phyloP scores from a whole-genome alignment of 2,888 invertebrate species.

The Pterostichus madidus region DNA sequence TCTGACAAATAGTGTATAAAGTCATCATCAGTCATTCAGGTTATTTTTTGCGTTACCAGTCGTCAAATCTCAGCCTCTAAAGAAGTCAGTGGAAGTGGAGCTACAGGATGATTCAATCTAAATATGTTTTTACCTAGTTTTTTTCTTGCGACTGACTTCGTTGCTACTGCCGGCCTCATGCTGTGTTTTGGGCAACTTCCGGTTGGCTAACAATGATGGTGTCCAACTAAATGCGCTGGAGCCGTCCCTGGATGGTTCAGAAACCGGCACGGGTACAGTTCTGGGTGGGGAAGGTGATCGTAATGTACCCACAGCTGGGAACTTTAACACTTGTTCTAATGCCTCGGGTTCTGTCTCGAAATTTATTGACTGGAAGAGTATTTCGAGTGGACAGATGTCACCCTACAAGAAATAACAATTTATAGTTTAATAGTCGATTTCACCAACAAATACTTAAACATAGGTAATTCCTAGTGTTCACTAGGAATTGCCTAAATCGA shows the following conservation, averaged over 20 bases:
- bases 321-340: conserved; percentile 23
- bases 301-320: conserved; percentile 22
- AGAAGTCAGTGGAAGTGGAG: neutral
- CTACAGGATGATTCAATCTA: conserved; percentile 49
- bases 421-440: too few relatives aligned
- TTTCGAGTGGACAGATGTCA: conserved; percentile 62
- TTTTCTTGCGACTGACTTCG: neutral
- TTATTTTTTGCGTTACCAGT: too few relatives aligned
- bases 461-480: too few relatives aligned
- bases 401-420: too few relatives aligned
- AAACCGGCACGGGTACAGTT: conserved; percentile 57
- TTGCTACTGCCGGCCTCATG: neutral
- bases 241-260: conserved; percentile 50
- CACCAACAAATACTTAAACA: too few relatives aligned
- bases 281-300: conserved; percentile 65
- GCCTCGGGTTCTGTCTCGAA: conserved; percentile 52
- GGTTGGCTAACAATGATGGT: conserved; percentile 62
- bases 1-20: too few relatives aligned
- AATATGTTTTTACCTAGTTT: neutral
- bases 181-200: conserved; percentile 12
- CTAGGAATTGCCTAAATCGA: too few relatives aligned
- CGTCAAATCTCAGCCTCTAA: too few relatives aligned
- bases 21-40: too few relatives aligned
- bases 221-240: conserved; percentile 67
- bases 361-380: conserved; percentile 60